phyloP scores from a whole-genome alignment of 2,888 invertebrate genomes.

The Pachliopta kotzebuea region DNA sequence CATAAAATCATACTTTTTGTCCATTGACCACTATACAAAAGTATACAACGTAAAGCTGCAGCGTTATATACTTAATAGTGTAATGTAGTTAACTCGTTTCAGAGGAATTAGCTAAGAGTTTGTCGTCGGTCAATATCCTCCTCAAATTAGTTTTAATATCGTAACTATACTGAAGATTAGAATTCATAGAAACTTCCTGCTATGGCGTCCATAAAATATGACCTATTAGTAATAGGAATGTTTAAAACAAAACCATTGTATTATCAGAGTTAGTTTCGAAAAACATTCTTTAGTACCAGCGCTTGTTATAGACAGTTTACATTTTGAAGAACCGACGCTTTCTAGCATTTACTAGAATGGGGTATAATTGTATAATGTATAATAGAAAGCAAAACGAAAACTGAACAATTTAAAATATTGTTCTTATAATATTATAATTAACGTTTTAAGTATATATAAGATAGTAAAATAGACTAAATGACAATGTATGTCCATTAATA shows the following conservation, averaged over 20 bases:
- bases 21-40: slow-evolving; percentile 31
- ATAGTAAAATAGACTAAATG: too few relatives aligned
- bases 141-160: slow-evolving; percentile 55
- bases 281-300: slow-evolving; percentile 37
- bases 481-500: too few relatives aligned
- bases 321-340: slow-evolving; percentile 32
- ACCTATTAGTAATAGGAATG: slow-evolving; percentile 21
- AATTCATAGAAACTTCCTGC: slow-evolving; percentile 41
- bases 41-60: slow-evolving; percentile 30
- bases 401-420: too few relatives aligned
- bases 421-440: too few relatives aligned
- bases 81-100: slow-evolving; percentile 43
- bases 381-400: too few relatives aligned
- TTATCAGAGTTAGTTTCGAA: slow-evolving; percentile 32
- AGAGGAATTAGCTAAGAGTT: slow-evolving; percentile 46
- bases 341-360: too few relatives aligned
- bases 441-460: too few relatives aligned
- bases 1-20: slow-evolving; percentile 21
- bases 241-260: slow-evolving; percentile 7
- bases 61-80: slow-evolving; percentile 25
- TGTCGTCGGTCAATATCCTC: slow-evolving; percentile 52
- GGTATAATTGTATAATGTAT: too few relatives aligned
- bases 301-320: slow-evolving; percentile 36
- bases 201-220: slow-evolving; percentile 14
- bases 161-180: slow-evolving; percentile 41